Percentiles rank a stretch among this genome's conserved stretches.
phyloP scores from a whole-genome alignment of 2,797 vertebrate genomes.

The Eidolon dupreanum region DNA sequence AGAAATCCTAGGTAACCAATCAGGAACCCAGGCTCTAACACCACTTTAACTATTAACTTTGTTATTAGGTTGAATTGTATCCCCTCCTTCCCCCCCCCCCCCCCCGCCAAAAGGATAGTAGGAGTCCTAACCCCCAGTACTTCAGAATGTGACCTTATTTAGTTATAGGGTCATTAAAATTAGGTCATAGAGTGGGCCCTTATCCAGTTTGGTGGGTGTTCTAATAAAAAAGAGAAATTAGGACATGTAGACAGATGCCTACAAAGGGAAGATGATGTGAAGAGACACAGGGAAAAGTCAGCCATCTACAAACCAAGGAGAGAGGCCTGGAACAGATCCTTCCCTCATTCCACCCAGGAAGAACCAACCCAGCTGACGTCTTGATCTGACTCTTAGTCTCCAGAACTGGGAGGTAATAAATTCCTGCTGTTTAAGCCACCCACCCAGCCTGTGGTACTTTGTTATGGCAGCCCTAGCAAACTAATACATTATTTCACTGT shows the following conservation, averaged over 20 bases:
- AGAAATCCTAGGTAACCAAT: neutral
- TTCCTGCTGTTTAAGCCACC: neutral
- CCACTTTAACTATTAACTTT: neutral
- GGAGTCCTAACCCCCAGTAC: neutral
- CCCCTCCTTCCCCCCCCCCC: too few species aligned
- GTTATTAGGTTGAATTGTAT: neutral
- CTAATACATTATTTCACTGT: neutral
- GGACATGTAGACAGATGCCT: neutral
- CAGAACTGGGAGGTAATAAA: neutral
- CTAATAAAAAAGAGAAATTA: neutral
- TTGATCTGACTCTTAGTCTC: neutral
- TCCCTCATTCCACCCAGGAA: neutral
- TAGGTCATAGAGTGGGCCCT: neutral
- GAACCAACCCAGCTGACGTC: neutral
- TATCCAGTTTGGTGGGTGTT: neutral
- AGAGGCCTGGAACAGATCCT: neutral
- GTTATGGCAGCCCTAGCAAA: neutral
- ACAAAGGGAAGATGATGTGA: neutral
- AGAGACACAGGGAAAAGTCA: neutral
- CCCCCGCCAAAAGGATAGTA: neutral
- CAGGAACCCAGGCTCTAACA: neutral
- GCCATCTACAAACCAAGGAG: neutral
- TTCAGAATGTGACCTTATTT: neutral
- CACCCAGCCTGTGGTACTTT: neutral
- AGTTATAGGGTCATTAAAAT: neutral